These are phyloP conservation scores for Rhombomys opimus DNA, from an alignment of 2,113 vertebrate genomes.

Conservation along the genomic window DNA sequence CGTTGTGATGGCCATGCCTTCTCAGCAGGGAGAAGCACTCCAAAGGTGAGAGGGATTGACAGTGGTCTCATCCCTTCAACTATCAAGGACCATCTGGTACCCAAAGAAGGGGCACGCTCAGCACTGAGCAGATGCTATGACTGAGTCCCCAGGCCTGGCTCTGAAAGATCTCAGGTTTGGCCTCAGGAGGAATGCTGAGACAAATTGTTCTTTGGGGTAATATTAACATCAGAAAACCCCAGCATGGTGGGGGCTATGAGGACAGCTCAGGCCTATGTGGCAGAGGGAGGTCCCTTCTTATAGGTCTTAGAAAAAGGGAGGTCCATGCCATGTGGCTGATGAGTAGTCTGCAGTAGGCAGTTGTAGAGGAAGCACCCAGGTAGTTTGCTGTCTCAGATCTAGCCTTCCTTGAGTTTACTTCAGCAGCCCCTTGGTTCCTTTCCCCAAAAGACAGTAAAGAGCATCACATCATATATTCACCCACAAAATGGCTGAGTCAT, in stretches of 20 bases:
- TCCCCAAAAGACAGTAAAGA: neutral
- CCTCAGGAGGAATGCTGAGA: neutral
- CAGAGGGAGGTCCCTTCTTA: neutral
- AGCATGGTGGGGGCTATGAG: too few species aligned
- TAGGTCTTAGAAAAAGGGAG: neutral
- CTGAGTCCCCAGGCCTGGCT: neutral
- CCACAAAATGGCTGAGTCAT: neutral
- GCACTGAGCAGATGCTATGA: neutral
- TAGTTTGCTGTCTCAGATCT: neutral
- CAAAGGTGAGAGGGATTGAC: neutral
- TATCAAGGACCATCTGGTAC: neutral
- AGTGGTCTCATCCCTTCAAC: neutral
- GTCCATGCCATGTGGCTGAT: neutral
- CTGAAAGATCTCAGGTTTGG: neutral
- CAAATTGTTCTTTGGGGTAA: neutral
- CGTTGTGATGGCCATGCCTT: neutral
- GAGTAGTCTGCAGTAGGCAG: neutral
- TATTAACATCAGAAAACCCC: neutral
- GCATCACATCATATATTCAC: neutral
- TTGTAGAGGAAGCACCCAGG: neutral
- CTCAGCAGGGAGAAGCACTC: neutral
- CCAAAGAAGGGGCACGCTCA: neutral
- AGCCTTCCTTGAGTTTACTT: neutral
- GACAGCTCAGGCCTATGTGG: neutral
- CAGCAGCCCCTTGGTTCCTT: neutral